Percentiles rank a stretch among this genome's conserved stretches.
These are phyloP conservation scores for Cryptotis parvus DNA, from an alignment of 2,113 vertebrate species.

Conservation along the genomic window DNA sequence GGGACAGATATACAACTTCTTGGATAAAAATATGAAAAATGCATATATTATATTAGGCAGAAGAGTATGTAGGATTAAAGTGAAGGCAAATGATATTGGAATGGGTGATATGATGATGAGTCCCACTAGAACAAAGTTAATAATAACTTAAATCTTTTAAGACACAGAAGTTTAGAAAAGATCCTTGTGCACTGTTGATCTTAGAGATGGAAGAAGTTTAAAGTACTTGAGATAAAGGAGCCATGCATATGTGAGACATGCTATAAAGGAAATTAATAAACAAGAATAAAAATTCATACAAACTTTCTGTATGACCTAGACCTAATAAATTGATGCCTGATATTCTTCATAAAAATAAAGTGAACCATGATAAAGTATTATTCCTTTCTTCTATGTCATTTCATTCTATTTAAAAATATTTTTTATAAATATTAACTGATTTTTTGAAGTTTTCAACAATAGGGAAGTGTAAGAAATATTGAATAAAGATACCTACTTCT, in stretches of 20 bases:
- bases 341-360: too few species aligned
- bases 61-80: conserved; percentile 8
- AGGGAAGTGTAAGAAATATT: not conserved
- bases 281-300: not conserved
- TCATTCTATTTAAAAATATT: not conserved
- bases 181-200: not conserved
- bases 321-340: not conserved
- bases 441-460: not conserved
- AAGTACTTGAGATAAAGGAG: conserved; percentile 13
- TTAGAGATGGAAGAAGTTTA: not conserved
- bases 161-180: not conserved
- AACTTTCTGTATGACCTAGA: not conserved
- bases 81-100: conserved; percentile 2
- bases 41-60: conserved; percentile 15
- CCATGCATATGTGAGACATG: not conserved
- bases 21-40: not conserved
- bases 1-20: too few species aligned
- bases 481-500: not conserved
- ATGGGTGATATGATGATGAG: not conserved
- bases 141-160: conserved; percentile 22
- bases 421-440: not conserved
- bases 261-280: not conserved
- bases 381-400: not conserved
- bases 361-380: not conserved
- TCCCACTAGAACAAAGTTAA: not conserved